phyloP scores from a whole-genome alignment of 2,797 vertebrate genomes.

The Peromyscus nudipes region DNA sequence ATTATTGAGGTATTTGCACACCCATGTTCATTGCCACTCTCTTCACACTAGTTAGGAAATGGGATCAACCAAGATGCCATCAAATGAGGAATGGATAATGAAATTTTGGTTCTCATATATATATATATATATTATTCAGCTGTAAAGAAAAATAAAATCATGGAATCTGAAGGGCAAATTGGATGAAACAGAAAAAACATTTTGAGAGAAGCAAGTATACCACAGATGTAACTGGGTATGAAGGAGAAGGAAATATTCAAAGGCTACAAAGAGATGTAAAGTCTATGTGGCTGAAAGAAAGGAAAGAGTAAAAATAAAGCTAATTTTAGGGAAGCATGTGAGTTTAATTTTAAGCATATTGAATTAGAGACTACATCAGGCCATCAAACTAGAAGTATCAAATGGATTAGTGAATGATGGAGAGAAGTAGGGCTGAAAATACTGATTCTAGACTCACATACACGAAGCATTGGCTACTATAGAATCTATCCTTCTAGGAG shows the following conservation, averaged over 20 bases:
- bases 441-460: not conserved
- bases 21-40: not conserved
- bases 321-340: not conserved
- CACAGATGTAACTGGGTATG: not conserved
- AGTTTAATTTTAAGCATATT: not conserved
- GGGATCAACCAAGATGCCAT: not conserved
- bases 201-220: not conserved
- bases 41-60: not conserved
- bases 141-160: not conserved
- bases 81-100: not conserved
- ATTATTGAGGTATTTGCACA: not conserved
- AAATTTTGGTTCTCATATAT: not conserved
- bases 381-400: constrained; percentile 5
- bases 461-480: not conserved
- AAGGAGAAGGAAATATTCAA: not conserved
- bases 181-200: not conserved
- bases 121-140: not conserved
- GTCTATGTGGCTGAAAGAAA: constrained; percentile 15
- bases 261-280: not conserved
- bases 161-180: not conserved
- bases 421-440: not conserved
- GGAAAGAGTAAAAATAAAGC: not conserved
- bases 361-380: not conserved
- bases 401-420: not conserved
- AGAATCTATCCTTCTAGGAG: not conserved